These are phyloP conservation scores for Phalera bucephala DNA, from an alignment of 2,888 invertebrate genomes.

Conservation along the genomic window DNA sequence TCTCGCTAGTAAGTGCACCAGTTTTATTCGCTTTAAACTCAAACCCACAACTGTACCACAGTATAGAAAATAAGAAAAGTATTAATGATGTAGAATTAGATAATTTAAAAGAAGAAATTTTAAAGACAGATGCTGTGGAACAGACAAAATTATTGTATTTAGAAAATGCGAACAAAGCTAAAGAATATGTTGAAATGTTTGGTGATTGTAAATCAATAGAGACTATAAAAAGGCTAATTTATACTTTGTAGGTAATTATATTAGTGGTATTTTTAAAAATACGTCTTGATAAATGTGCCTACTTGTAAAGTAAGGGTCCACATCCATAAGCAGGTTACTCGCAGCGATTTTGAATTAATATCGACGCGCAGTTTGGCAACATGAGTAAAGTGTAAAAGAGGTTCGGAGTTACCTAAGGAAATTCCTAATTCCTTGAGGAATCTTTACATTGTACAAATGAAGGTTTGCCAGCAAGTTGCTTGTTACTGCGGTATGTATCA, in stretches of 20 bases:
- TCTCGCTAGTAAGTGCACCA: conserved; percentile 90
- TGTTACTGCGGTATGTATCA: too few relatives aligned
- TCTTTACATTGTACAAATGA: too few relatives aligned
- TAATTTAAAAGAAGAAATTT: conserved; percentile 61
- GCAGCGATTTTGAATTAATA: too few relatives aligned
- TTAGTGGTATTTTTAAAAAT: too few relatives aligned
- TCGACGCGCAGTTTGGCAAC: too few relatives aligned
- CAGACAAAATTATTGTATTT: conserved; percentile 54
- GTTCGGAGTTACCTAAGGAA: too few relatives aligned
- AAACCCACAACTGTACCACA: conserved; percentile 85
- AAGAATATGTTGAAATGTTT: conserved; percentile 52
- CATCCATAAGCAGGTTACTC: too few relatives aligned
- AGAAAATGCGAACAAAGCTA: conserved; percentile 61
- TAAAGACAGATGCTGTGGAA: conserved; percentile 64
- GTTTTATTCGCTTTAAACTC: conserved; percentile 91
- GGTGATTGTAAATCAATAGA: conserved; percentile 61
- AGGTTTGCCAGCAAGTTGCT: too few relatives aligned
- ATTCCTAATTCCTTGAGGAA: too few relatives aligned
- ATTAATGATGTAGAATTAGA: conserved; percentile 85
- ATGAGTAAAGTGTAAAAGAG: too few relatives aligned
- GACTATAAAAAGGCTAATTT: conserved; percentile 66
- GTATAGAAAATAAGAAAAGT: conserved; percentile 79
- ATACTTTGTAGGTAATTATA: conserved; percentile 59
- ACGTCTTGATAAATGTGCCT: too few relatives aligned
- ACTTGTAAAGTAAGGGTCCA: too few relatives aligned